Evolutionary conservation across 2,113 vertebrate species (phyloP).

Genomic region (Poecile atricapillus): DNA sequence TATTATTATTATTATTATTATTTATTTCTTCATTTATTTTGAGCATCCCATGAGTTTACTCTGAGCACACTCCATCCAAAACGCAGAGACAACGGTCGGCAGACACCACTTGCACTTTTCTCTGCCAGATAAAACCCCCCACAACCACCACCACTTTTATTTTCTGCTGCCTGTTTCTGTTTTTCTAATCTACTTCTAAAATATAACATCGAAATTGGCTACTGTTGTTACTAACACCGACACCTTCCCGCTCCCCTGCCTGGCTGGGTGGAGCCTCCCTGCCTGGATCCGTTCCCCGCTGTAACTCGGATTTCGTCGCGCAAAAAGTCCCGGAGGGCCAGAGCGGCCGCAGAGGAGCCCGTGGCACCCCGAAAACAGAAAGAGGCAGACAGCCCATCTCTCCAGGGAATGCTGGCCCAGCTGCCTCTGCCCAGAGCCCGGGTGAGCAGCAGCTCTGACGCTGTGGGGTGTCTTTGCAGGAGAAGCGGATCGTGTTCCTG

Average conservation of each 20-base stretch:
- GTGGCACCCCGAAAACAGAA: constrained; percentile 48
- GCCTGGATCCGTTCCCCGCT: not conserved
- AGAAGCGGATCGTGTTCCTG: constrained; percentile 91
- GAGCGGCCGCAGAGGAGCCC: not conserved
- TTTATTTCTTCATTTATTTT: constrained; percentile 42
- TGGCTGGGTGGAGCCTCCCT: not conserved
- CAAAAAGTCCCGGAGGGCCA: not conserved
- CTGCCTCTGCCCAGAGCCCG: not conserved
- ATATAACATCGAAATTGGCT: not conserved
- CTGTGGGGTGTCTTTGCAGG: constrained; percentile 76
- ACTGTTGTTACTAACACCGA: not conserved
- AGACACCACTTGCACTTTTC: constrained; percentile 48
- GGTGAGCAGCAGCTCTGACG: not conserved
- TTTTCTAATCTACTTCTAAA: constrained; percentile 2
- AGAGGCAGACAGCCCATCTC: constrained; percentile 69
- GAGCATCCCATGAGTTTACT: constrained; percentile 46
- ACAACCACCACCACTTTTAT: constrained; percentile 52
- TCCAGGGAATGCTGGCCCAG: constrained; percentile 2
- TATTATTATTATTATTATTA: not conserved
- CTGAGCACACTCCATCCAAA: constrained; percentile 30
- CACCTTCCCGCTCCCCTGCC: not conserved
- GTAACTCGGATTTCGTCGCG: not conserved
- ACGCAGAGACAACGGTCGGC: not conserved
- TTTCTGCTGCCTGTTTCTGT: constrained; percentile 66
- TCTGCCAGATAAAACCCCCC: constrained; percentile 65